Conservation (phyloP, 2,113 vertebrate species). For the Candoia aspera region DNA sequence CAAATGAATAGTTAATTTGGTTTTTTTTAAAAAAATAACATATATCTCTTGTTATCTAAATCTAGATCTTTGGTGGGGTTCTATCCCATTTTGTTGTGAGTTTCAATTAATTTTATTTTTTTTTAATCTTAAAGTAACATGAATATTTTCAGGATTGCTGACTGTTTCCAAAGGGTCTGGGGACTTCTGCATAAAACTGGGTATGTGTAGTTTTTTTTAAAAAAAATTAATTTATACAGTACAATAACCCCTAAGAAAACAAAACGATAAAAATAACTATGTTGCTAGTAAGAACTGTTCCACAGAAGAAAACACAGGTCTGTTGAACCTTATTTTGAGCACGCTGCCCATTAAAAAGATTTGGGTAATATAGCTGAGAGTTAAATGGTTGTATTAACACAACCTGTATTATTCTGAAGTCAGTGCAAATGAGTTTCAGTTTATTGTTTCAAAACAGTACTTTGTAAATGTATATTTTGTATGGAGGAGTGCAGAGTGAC, state of each 20-base stretch:
- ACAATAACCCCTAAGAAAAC: not conserved
- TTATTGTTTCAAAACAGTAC: conserved; percentile 24
- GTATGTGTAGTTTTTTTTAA: conserved; percentile 56
- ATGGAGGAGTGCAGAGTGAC: not conserved
- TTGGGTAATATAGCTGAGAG: not conserved
- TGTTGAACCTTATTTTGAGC: conserved; percentile 11
- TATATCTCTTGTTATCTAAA: not conserved
- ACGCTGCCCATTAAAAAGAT: not conserved
- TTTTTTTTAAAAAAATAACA: not conserved
- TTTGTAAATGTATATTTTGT: not conserved
- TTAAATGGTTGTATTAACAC: not conserved
- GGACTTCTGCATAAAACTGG: conserved; percentile 1
- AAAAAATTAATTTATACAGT: not conserved
- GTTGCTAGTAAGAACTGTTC: conserved; percentile 6
- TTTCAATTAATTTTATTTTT: not conserved
- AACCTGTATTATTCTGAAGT: not conserved
- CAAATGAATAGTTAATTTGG: not conserved
- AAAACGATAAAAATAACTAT: not conserved
- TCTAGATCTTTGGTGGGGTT: not conserved
- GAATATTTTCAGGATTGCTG: conserved; percentile 19
- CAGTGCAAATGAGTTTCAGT: not conserved
- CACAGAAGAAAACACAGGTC: not conserved
- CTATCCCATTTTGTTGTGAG: not conserved
- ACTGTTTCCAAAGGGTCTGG: not conserved
- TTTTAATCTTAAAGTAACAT: not conserved